Conservation (phyloP, 1,140 invertebrate species). For the Lepidurus packardi region DNA sequence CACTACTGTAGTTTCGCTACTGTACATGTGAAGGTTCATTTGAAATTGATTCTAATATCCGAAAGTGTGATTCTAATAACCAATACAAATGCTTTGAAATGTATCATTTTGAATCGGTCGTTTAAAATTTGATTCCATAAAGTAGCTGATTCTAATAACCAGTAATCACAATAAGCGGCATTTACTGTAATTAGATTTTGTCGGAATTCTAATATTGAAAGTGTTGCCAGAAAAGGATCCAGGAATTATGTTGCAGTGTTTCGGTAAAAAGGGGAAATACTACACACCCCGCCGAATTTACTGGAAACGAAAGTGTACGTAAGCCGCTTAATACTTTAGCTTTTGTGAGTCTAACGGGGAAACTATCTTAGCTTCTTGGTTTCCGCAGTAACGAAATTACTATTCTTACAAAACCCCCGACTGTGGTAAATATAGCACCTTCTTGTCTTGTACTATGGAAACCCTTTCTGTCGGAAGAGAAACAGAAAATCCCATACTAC, state of each 20-base stretch:
- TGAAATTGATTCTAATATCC: no score
- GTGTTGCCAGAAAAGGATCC: background rate
- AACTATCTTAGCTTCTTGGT: slow-evolving; percentile 1
- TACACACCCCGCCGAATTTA: background rate
- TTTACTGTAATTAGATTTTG: no score
- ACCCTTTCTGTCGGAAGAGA: background rate
- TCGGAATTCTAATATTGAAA: background rate
- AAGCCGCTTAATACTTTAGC: background rate
- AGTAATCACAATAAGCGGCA: no score
- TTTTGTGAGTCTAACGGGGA: background rate
- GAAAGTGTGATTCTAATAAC: no score
- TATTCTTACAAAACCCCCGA: background rate
- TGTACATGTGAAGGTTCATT: no score
- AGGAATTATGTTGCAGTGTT: background rate
- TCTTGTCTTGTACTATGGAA: background rate
- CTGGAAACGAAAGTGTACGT: slow-evolving; percentile 7
- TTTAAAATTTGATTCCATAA: no score
- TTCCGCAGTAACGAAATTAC: background rate
- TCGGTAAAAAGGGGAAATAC: background rate
- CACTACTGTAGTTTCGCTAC: no score
- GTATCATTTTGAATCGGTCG: no score
- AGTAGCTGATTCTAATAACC: no score
- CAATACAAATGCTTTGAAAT: no score
- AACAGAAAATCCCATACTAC: background rate
- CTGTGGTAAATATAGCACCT: background rate